Evolutionary conservation across 2,888 invertebrate genomes (phyloP).

Genomic region (Alloplasta piceator): DNA sequence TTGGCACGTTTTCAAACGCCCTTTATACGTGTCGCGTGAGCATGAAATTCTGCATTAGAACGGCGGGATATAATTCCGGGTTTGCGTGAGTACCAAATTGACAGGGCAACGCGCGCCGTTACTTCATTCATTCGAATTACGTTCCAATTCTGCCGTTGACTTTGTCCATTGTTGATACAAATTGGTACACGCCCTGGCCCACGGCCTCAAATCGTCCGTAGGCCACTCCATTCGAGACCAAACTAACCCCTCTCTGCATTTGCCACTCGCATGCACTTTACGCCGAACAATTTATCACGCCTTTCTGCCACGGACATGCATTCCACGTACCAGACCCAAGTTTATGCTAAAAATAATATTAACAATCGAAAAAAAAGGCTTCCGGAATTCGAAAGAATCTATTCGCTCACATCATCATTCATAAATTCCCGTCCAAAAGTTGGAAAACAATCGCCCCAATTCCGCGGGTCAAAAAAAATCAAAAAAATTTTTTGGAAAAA

Average conservation of each 20-base stretch:
- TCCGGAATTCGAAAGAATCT: no score
- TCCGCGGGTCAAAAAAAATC: no score
- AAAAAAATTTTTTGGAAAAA: no score
- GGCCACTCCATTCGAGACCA: conserved; percentile 13
- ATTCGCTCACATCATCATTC: no score
- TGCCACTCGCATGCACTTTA: conserved; percentile 50
- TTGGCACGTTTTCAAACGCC: no score
- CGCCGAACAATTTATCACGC: conserved; percentile 56
- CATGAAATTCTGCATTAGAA: conserved; percentile 64
- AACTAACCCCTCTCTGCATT: conserved; percentile 54
- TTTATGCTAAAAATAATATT: no score
- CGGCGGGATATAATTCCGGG: conserved; percentile 79
- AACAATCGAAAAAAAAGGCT: no score
- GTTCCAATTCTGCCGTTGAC: conserved; percentile 82
- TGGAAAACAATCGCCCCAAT: no score
- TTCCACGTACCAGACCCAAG: conserved; percentile 33
- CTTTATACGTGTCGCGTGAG: background rate
- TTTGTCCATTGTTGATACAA: conserved; percentile 82
- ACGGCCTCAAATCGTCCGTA: conserved; percentile 59
- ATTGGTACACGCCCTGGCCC: conserved; percentile 83
- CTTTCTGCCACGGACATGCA: conserved; percentile 61
- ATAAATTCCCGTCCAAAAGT: no score
- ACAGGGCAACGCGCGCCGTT: conserved; percentile 79
- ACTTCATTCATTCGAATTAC: conserved; percentile 82
- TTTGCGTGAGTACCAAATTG: conserved; percentile 79